Evolutionary conservation across 2,888 invertebrate species (phyloP).

Genomic region (Homarus gammarus): DNA sequence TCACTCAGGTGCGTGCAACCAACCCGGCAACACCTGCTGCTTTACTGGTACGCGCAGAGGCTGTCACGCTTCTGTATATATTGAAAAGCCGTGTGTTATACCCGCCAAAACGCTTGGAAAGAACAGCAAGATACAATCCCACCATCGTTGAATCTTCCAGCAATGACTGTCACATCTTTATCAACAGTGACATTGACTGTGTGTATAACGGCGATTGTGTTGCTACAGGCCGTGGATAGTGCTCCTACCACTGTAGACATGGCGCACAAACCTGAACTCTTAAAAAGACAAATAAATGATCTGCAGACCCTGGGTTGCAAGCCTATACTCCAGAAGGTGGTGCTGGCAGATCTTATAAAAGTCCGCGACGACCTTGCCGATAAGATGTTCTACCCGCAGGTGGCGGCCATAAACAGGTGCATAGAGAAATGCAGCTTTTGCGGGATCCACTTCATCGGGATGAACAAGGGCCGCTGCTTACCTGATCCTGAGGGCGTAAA

Average conservation of each 20-base stretch:
- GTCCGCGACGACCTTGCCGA: not conserved
- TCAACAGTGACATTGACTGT: not conserved
- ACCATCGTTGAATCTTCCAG: not conserved
- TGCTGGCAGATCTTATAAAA: not conserved
- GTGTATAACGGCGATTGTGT: not conserved
- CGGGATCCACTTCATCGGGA: not conserved
- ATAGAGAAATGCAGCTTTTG: not conserved
- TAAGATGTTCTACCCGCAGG: not conserved
- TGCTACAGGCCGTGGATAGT: not conserved
- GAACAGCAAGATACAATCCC: not conserved
- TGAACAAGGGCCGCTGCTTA: slow-evolving; percentile 4
- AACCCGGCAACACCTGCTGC: too few relatives aligned
- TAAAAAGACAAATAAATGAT: not conserved
- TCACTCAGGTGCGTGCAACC: too few relatives aligned
- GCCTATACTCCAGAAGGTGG: not conserved
- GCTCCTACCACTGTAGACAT: not conserved
- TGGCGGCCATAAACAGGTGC: not conserved
- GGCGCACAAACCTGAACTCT: not conserved
- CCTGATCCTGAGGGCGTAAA: not conserved
- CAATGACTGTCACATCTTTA: not conserved
- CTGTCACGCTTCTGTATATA: too few relatives aligned
- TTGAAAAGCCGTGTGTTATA: not conserved
- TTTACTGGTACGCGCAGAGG: too few relatives aligned
- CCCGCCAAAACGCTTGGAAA: not conserved
- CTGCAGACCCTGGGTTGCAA: not conserved